Conservation (phyloP, 2,113 vertebrate species). For the Zosterops hypoxanthus region DNA sequence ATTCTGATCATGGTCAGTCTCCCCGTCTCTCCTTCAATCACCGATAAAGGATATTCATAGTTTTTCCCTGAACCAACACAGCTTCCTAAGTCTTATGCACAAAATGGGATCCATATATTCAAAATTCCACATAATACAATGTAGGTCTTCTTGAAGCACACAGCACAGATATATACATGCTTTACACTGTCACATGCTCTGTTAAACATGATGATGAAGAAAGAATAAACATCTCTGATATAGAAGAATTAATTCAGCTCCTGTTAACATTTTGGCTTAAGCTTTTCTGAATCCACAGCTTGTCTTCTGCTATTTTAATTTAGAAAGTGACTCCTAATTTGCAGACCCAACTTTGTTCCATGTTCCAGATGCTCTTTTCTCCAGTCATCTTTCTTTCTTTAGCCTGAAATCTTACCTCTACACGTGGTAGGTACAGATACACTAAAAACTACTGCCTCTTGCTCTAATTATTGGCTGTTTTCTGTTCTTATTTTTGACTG, state of each 20-base stretch:
- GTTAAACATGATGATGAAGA: neutral
- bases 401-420: neutral
- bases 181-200: neutral
- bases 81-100: neutral
- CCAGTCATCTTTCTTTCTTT: neutral
- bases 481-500: neutral
- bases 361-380: neutral
- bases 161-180: fast-evolving
- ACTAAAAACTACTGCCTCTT: neutral
- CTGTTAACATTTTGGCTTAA: neutral
- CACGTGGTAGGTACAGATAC: neutral
- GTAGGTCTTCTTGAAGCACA: neutral
- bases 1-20: too few relatives aligned
- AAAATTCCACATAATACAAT: neutral
- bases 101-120: neutral
- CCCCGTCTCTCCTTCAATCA: too few relatives aligned
- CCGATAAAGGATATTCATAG: neutral
- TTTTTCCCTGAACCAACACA: neutral
- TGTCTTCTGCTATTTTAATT: neutral
- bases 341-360: neutral
- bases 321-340: neutral
- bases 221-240: neutral
- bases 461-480: neutral
- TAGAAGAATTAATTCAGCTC: neutral
- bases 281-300: neutral